phyloP scores from a whole-genome alignment of 1,140 invertebrate genomes.

The Mya arenaria region DNA sequence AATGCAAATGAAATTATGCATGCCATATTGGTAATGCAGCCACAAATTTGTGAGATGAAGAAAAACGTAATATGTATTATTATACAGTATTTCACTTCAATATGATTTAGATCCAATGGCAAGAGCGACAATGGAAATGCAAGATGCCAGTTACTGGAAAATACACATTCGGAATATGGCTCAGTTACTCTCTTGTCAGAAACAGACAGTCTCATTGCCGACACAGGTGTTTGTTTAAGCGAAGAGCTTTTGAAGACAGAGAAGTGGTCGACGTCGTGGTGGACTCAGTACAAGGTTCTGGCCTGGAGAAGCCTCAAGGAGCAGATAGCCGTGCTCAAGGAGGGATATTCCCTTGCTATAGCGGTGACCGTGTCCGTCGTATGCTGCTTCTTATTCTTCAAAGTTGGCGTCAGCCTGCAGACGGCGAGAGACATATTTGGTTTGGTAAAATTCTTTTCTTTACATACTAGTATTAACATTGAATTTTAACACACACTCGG shows the following conservation, averaged over 20 bases:
- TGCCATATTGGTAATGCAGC: neutral
- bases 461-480: neutral
- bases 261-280: conserved; percentile 11
- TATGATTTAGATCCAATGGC: neutral
- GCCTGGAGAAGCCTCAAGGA: conserved; percentile 91
- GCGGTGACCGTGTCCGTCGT: conserved; percentile 88
- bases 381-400: conserved; percentile 90
- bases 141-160: neutral
- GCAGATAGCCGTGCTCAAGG: conserved; percentile 89
- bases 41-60: neutral
- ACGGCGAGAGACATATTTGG: conserved; percentile 90
- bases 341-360: conserved; percentile 91
- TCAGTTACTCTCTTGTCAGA: neutral
- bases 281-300: conserved; percentile 81
- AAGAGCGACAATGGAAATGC: neutral
- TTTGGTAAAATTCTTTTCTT: conserved; percentile 82
- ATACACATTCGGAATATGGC: neutral
- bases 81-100: neutral
- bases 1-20: neutral
- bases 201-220: conserved; percentile 17
- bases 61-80: neutral
- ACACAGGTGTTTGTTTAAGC: neutral
- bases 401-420: conserved; percentile 87
- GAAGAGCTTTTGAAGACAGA: neutral
- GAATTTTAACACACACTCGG: neutral